A percentile compares a stretch with the other conserved stretches of the same genome.
These are phyloP conservation scores for Ptychobarbus kaznakovi DNA, from an alignment of 2,797 vertebrate genomes.

Conservation along the genomic window DNA sequence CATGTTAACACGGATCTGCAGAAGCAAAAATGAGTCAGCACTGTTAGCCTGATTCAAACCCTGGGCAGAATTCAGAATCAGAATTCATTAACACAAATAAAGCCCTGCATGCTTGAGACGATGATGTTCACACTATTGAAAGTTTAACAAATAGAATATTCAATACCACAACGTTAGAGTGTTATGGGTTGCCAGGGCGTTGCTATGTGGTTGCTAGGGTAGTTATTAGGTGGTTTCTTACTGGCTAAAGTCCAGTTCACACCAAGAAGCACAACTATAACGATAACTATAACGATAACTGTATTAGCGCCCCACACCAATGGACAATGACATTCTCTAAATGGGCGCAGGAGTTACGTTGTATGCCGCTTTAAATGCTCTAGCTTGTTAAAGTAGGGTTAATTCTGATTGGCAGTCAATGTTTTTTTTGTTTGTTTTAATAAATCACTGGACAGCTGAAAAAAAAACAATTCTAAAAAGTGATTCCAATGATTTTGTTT, in stretches of 20 bases:
- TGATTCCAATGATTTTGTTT: background rate
- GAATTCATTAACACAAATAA: constrained; percentile 16
- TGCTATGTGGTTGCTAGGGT: background rate
- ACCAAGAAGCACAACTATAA: background rate
- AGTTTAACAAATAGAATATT: background rate
- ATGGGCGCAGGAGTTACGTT: background rate
- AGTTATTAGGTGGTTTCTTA: background rate
- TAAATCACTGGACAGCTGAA: background rate
- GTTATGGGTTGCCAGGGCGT: background rate
- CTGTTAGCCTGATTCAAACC: constrained; percentile 16
- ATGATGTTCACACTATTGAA: background rate
- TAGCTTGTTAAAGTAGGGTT: background rate
- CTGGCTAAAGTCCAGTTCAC: background rate
- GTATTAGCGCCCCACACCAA: background rate
- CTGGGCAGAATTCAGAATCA: too few relatives aligned
- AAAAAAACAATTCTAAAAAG: background rate
- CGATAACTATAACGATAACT: background rate
- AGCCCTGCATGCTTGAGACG: background rate
- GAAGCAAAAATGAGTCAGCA: constrained; percentile 48
- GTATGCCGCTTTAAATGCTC: background rate
- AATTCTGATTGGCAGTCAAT: background rate
- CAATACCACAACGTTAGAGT: background rate
- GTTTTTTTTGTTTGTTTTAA: background rate
- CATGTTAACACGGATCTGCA: constrained; percentile 41
- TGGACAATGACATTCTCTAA: background rate